phyloP scores from a whole-genome alignment of 2,113 vertebrate species.

The Puffinus mauretanicus region DNA sequence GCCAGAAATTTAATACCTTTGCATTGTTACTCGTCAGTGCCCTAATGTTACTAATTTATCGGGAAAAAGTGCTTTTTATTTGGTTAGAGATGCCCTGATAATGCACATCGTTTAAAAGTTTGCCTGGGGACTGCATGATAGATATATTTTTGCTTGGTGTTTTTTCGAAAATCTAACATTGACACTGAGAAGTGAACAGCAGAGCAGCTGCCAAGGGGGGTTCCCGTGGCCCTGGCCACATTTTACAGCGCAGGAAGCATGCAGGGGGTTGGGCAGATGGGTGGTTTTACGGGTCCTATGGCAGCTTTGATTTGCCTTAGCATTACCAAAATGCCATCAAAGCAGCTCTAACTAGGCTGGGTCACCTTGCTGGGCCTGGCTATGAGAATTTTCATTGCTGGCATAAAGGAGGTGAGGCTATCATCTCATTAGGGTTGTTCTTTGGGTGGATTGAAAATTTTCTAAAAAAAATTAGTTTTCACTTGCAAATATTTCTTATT shows the following conservation, averaged over 20 bases:
- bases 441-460: background rate
- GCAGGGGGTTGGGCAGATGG: background rate
- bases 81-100: background rate
- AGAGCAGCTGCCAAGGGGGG: background rate
- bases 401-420: background rate
- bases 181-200: background rate
- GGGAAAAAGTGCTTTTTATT: background rate
- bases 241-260: background rate
- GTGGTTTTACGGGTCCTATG: background rate
- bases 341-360: background rate
- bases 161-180: background rate
- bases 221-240: background rate
- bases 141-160: background rate
- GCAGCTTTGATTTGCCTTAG: background rate
- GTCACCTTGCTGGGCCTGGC: background rate
- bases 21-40: background rate
- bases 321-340: background rate
- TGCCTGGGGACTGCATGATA: background rate
- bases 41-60: background rate
- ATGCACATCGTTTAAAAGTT: background rate
- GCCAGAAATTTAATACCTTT: background rate
- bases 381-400: background rate
- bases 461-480: background rate
- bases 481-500: background rate
- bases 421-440: background rate